These are phyloP conservation scores for Amiota minor DNA, from an alignment of 2,888 invertebrate species.

Conservation along the genomic window DNA sequence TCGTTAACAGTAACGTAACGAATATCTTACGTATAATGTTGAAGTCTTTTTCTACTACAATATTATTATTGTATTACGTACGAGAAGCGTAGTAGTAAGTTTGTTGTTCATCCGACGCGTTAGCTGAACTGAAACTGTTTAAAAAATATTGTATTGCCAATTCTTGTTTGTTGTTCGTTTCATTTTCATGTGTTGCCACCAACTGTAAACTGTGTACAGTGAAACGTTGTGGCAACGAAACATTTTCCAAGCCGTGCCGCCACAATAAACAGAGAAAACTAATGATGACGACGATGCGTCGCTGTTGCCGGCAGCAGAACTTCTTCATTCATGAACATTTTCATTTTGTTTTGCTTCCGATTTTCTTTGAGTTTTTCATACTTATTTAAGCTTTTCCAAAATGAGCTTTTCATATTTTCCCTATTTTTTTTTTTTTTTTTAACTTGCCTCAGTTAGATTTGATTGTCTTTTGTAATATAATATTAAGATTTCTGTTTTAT, in stretches of 20 bases:
- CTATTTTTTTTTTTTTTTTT: too few relatives aligned
- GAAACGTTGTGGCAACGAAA: conserved; percentile 48
- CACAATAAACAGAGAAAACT: neutral
- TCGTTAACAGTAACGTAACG: neutral
- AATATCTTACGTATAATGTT: conserved; percentile 37
- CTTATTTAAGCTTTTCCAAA: too few relatives aligned
- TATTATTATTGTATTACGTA: too few relatives aligned
- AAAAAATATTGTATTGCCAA: conserved; percentile 23
- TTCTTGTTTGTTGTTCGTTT: too few relatives aligned
- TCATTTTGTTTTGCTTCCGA: conserved; percentile 24
- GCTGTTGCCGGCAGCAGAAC: conserved; percentile 19
- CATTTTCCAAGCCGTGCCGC: conserved; percentile 27
- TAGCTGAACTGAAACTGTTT: conserved; percentile 55
- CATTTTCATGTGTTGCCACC: neutral
- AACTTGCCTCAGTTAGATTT: too few relatives aligned
- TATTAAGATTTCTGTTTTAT: too few relatives aligned
- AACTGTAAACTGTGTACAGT: neutral
- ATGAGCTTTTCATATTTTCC: too few relatives aligned
- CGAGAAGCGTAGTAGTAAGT: too few relatives aligned
- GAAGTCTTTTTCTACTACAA: too few relatives aligned
- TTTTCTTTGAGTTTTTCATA: neutral
- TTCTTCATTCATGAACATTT: conserved; percentile 22
- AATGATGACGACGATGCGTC: conserved; percentile 11
- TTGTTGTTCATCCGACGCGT: conserved; percentile 46
- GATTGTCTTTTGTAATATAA: too few relatives aligned